A percentile compares a stretch with the other conserved stretches of the same genome.
Evolutionary conservation across 37 sponge, comb jelly and placozoan species (phyloP).

Genomic region (Axinella damicornis): DNA sequence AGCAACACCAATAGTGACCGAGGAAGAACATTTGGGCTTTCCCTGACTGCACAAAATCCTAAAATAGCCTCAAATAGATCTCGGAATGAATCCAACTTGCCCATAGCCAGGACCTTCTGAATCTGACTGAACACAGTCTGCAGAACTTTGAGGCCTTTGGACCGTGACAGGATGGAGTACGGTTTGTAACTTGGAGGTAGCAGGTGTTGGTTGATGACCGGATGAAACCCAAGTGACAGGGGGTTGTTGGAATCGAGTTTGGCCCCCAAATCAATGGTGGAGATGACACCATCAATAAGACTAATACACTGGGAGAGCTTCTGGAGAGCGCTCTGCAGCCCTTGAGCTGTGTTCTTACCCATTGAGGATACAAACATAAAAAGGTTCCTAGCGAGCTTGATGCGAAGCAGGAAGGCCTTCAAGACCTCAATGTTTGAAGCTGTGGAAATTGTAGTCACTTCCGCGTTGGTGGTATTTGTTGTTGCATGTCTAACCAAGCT

Average conservation of each 20-base stretch:
- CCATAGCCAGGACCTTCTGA: slow-evolving; percentile 39
- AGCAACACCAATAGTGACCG: slow-evolving; percentile 69
- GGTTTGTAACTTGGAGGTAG: slow-evolving; percentile 84
- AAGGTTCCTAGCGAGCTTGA: slow-evolving; percentile 48
- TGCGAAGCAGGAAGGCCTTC: slow-evolving; percentile 49
- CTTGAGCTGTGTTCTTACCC: slow-evolving; percentile 37
- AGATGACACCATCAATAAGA: slow-evolving; percentile 37
- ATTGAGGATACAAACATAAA: slow-evolving; percentile 38
- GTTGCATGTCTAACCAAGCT: not conserved
- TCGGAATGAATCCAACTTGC: slow-evolving; percentile 39
- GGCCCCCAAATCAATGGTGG: slow-evolving; percentile 53
- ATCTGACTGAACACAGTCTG: slow-evolving; percentile 36
- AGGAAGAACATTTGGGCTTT: slow-evolving; percentile 70
- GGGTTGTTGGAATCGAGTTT: slow-evolving; percentile 58
- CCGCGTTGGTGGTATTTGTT: not conserved
- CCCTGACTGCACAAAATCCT: slow-evolving; percentile 28
- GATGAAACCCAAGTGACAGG: slow-evolving; percentile 72
- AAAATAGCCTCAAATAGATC: slow-evolving; percentile 35
- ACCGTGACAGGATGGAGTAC: slow-evolving; percentile 49
- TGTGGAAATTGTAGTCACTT: not conserved
- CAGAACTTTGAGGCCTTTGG: slow-evolving; percentile 27
- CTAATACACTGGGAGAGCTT: slow-evolving; percentile 50
- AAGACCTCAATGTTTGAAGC: slow-evolving; percentile 7
- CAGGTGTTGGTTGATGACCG: slow-evolving; percentile 80
- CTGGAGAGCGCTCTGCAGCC: slow-evolving; percentile 8